Percentiles rank a stretch among this genome's conserved stretches.
Conservation (phyloP, 2,797 vertebrate genomes). For the Tympanoctomys barrerae region DNA sequence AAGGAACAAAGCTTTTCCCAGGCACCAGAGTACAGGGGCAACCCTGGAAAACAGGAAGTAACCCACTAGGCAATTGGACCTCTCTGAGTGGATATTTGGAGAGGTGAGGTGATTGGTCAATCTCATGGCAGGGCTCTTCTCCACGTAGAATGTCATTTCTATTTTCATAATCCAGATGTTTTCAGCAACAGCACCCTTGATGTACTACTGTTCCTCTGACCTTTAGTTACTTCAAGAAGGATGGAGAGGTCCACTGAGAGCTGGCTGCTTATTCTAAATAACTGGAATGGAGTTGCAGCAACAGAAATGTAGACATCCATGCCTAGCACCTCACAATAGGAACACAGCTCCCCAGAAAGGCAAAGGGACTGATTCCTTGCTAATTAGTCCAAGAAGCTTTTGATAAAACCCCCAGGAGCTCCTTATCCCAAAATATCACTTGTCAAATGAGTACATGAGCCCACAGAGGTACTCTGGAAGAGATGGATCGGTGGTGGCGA, state of each 20-base stretch:
- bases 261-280: conserved; percentile 50
- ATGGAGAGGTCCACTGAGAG: background rate
- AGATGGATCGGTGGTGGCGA: conserved; percentile 84
- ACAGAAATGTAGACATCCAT: background rate
- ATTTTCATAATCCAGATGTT: conserved; percentile 5
- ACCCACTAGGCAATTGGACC: rapidly evolving
- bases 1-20: background rate
- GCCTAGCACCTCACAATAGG: background rate
- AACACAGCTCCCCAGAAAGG: conserved; percentile 3
- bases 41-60: background rate
- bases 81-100: background rate
- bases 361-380: background rate
- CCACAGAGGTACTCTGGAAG: background rate
- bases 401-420: conserved; percentile 60
- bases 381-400: conserved; percentile 63
- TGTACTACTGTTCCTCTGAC: conserved; percentile 29
- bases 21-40: background rate
- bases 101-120: background rate
- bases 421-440: conserved; percentile 61
- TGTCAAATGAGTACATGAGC: conserved; percentile 12
- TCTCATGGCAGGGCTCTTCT: background rate
- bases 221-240: conserved; percentile 51
- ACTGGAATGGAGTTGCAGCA: background rate
- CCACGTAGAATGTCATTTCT: background rate
- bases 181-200: background rate